Percentiles rank a stretch among this genome's conserved stretches.
These are phyloP conservation scores for Parus major DNA, from an alignment of 2,113 vertebrate species.

Conservation along the genomic window DNA sequence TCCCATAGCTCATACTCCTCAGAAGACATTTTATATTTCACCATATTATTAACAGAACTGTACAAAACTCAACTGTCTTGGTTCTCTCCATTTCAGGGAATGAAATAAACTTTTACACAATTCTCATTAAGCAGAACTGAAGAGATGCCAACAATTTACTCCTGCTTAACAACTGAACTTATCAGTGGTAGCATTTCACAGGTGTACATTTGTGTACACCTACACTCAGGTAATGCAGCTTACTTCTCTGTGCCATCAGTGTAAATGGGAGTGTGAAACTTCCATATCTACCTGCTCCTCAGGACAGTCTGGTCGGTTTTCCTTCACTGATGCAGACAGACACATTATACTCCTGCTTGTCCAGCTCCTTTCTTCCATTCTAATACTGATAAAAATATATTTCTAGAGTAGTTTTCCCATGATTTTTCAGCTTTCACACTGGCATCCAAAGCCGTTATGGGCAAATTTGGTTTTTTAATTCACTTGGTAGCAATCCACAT, in stretches of 20 bases:
- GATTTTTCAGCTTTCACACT: neutral
- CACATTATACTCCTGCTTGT: rapidly evolving
- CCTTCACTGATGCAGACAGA: neutral
- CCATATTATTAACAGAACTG: neutral
- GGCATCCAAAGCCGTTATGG: neutral
- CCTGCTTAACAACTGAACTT: neutral
- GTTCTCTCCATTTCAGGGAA: neutral
- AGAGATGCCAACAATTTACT: neutral
- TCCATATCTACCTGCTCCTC: neutral
- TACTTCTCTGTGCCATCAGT: neutral
- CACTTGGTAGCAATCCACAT: neutral
- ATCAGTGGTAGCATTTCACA: neutral
- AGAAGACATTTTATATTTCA: conserved; percentile 22
- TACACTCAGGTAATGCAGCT: neutral
- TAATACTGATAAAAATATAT: neutral
- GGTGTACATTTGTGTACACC: neutral
- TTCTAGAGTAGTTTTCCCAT: neutral
- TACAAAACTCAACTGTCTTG: neutral
- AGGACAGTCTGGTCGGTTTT: neutral
- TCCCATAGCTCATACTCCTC: conserved; percentile 30
- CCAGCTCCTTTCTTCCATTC: neutral
- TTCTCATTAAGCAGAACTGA: neutral
- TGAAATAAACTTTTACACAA: neutral
- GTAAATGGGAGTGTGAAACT: neutral
- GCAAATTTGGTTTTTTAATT: neutral